Evolutionary conservation across 1,140 invertebrate genomes (phyloP).

Genomic region (Odontomachus brunneus): DNA sequence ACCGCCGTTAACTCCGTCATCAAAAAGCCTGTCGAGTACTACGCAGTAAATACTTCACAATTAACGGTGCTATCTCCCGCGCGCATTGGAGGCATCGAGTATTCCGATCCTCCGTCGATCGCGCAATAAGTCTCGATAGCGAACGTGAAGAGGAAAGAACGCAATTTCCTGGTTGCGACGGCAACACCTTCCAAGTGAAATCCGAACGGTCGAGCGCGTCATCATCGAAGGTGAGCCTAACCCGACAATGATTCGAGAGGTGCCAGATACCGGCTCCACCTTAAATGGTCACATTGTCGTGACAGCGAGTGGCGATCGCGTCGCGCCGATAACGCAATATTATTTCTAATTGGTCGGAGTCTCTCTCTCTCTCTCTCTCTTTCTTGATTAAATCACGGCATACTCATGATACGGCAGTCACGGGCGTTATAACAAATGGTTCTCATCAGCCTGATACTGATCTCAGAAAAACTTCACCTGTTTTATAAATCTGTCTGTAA

Average conservation of each 20-base stretch:
- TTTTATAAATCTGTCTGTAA: background rate
- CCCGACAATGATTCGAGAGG: constrained; percentile 62
- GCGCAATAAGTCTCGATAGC: constrained; percentile 28
- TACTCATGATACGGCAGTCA: background rate
- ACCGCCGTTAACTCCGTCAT: background rate
- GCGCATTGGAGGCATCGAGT: background rate
- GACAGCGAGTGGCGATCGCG: constrained; percentile 35
- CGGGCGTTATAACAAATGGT: background rate
- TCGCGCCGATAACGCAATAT: constrained; percentile 70
- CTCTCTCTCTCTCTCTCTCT: too few relatives aligned
- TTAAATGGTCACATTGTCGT: constrained; percentile 79
- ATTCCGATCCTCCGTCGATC: constrained; percentile 8
- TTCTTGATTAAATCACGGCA: constrained; percentile 60
- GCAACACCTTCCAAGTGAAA: constrained; percentile 22
- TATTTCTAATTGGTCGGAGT: constrained; percentile 59
- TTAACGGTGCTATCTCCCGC: constrained; percentile 1
- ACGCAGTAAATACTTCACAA: background rate
- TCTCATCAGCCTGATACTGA: background rate
- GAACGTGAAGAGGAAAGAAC: constrained; percentile 26
- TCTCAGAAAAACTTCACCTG: background rate
- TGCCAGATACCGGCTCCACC: constrained; percentile 69
- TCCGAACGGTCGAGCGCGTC: constrained; percentile 21
- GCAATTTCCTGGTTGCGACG: constrained; percentile 47
- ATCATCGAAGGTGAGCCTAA: constrained; percentile 66
- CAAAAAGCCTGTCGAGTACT: background rate